Evolutionary conservation across 1,140 invertebrate genomes (phyloP).

Genomic region (Planococcus citri): DNA sequence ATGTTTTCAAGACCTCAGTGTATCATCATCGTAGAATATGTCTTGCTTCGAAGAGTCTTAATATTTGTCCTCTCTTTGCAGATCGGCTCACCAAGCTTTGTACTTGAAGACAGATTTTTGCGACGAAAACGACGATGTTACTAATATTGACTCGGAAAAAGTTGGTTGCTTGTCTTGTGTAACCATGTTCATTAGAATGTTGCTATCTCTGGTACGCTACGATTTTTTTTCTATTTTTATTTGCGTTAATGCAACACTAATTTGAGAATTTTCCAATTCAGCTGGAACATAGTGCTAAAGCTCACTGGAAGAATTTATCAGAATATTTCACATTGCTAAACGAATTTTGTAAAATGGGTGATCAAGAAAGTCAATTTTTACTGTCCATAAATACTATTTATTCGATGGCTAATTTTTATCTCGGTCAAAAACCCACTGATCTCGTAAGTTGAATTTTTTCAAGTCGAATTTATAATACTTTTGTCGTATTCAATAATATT

Average conservation of each 20-base stretch:
- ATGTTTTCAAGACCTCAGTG: background rate
- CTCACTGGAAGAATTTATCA: constrained; percentile 71
- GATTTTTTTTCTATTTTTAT: constrained; percentile 23
- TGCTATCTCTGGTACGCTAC: constrained; percentile 70
- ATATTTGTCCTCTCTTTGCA: constrained; percentile 30
- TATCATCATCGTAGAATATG: too few relatives aligned
- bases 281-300: constrained; percentile 77
- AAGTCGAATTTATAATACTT: too few relatives aligned
- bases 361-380: constrained; percentile 79
- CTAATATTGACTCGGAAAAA: constrained; percentile 1
- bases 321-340: constrained; percentile 85
- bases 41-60: too few relatives aligned
- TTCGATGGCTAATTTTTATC: constrained; percentile 81
- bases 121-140: constrained; percentile 46
- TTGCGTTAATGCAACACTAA: constrained; percentile 20
- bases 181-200: constrained; percentile 77
- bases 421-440: constrained; percentile 61
- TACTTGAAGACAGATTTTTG: constrained; percentile 58
- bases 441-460: constrained; percentile 37
- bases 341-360: constrained; percentile 89
- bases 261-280: constrained; percentile 32
- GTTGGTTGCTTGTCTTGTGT: constrained; percentile 57
- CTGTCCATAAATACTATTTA: constrained; percentile 75
- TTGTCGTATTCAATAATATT: too few relatives aligned
- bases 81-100: constrained; percentile 53